Conservation (phyloP, 1,140 invertebrate species). For the Helicoverpa armigera region DNA sequence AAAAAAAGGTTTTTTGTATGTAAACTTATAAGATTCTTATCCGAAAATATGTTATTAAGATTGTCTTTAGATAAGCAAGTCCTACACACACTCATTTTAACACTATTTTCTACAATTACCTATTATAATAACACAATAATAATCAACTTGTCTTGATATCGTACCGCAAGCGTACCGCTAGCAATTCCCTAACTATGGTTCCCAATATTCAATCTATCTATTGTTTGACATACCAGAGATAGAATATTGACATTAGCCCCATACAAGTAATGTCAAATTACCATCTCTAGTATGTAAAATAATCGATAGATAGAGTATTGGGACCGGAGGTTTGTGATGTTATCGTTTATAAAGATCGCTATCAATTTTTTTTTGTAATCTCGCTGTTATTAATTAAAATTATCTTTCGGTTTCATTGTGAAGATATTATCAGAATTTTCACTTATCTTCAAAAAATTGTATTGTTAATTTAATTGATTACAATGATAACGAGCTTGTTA, state of each 20-base stretch:
- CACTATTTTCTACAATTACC: neutral
- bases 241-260: no score
- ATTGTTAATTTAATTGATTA: neutral
- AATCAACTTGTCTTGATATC: neutral
- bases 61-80: conserved; percentile 47
- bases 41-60: conserved; percentile 34
- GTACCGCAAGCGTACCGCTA: no score
- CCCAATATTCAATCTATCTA: no score
- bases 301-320: no score
- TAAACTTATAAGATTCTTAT: conserved; percentile 2
- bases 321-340: no score
- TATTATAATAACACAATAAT: neutral
- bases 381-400: conserved; percentile 18
- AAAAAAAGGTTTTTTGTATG: neutral
- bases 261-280: no score
- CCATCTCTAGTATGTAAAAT: no score
- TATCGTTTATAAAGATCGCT: conserved; percentile 23
- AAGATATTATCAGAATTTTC: neutral
- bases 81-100: conserved; percentile 38
- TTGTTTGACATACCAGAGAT: no score
- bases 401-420: neutral
- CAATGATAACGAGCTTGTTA: neutral
- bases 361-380: conserved; percentile 11
- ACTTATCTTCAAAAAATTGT: neutral
- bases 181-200: no score